Percentiles rank a stretch among this genome's conserved stretches.
These are phyloP conservation scores for Phalloptychus januarius DNA, from an alignment of 2,797 vertebrate species.

Conservation along the genomic window DNA sequence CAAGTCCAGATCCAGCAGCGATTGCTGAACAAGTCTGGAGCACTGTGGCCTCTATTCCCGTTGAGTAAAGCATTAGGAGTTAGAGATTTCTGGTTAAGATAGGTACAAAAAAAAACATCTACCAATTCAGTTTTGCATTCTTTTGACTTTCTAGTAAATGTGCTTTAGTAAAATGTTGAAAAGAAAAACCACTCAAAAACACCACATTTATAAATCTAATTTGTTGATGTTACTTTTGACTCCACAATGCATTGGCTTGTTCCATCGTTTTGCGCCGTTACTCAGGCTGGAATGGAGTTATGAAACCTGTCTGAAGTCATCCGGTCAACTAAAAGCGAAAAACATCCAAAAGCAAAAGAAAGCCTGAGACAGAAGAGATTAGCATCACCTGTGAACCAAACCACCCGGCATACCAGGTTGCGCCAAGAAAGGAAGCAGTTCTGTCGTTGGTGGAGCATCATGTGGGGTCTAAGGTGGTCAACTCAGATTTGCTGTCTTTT, in stretches of 20 bases:
- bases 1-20: conserved; percentile 60
- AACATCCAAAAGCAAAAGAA: conserved; percentile 72
- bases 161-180: not conserved
- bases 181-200: not conserved
- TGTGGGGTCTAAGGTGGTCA: conserved; percentile 56
- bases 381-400: conserved; percentile 75
- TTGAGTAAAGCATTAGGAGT: conserved; percentile 53
- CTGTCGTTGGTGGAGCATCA: conserved; percentile 38
- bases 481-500: conserved; percentile 42
- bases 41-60: conserved; percentile 28
- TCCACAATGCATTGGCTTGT: not conserved
- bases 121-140: not conserved
- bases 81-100: conserved; percentile 21
- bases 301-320: conserved; percentile 68
- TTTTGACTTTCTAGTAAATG: not conserved
- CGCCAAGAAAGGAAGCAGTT: conserved; percentile 51
- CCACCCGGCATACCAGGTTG: conserved; percentile 62
- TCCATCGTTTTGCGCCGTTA: conserved; percentile 28
- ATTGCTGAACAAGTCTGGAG: conserved; percentile 65
- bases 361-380: conserved; percentile 71
- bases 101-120: not conserved
- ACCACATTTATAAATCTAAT: not conserved
- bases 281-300: conserved; percentile 51
- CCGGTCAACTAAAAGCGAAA: conserved; percentile 57
- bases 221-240: not conserved